Conservation (phyloP, 2,797 vertebrate species). For the Gymnodraco acuticeps region DNA sequence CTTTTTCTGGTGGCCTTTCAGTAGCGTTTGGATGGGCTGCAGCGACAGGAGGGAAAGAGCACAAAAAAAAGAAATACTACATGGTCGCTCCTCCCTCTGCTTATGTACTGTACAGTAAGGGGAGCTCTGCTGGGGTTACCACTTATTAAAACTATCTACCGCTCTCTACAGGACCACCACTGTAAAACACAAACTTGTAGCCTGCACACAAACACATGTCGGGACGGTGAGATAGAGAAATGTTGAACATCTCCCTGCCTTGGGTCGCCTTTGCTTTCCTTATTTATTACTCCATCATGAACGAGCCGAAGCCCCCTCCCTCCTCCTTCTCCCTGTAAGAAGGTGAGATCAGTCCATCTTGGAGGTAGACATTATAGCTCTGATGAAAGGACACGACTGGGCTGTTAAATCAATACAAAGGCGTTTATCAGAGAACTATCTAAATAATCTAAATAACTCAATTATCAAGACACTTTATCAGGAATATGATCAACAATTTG, state of each 20-base stretch:
- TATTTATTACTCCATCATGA: conserved; percentile 63
- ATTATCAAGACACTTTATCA: too few relatives aligned
- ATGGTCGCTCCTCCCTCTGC: conserved; percentile 85
- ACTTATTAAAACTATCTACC: conserved; percentile 81
- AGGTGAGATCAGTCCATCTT: conserved; percentile 38
- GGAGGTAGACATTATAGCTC: not conserved
- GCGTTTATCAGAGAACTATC: too few relatives aligned
- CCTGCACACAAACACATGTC: conserved; percentile 22
- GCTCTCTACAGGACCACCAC: conserved; percentile 86
- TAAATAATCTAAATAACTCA: too few relatives aligned
- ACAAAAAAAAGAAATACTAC: conserved; percentile 80
- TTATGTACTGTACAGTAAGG: conserved; percentile 78
- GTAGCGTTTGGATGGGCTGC: conserved; percentile 72
- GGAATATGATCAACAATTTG: too few relatives aligned
- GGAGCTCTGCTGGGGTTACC: conserved; percentile 43
- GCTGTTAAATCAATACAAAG: not conserved
- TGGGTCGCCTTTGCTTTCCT: conserved; percentile 23
- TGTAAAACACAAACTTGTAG: conserved; percentile 69
- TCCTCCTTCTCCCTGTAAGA: not conserved
- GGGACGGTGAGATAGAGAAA: conserved; percentile 10
- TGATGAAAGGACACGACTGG: not conserved
- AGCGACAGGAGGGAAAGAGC: conserved; percentile 76
- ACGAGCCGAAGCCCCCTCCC: conserved; percentile 7
- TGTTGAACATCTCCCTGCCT: conserved; percentile 20
- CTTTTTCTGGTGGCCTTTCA: conserved; percentile 57